Evolutionary conservation across 2,113 vertebrate species (phyloP).

Genomic region (Triplophysa siluroides): DNA sequence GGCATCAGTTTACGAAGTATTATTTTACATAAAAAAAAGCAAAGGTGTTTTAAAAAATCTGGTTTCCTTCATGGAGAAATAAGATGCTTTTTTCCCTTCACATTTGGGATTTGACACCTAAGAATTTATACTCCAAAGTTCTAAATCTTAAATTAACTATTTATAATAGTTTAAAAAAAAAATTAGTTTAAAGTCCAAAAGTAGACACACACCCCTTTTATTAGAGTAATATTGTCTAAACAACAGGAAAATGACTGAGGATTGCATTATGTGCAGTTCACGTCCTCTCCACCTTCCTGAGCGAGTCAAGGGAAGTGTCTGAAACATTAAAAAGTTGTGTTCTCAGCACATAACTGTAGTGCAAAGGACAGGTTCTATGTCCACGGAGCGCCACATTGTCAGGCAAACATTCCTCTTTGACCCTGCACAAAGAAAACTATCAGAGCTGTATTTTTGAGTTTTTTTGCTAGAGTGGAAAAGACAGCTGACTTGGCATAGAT

Average conservation of each 20-base stretch:
- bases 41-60: not conserved
- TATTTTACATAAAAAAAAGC: too few species aligned
- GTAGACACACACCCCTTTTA: not conserved
- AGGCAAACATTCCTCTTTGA: conserved; percentile 24
- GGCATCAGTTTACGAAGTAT: too few species aligned
- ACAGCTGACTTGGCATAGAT: conserved; percentile 45
- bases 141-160: not conserved
- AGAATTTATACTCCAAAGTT: not conserved
- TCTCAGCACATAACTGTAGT: conserved; percentile 71
- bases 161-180: too few species aligned
- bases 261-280: conserved; percentile 62
- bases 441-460: conserved; percentile 26
- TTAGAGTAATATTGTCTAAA: conserved; percentile 43
- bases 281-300: conserved; percentile 74
- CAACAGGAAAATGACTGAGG: conserved; percentile 75
- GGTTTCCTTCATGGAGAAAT: not conserved
- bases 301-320: conserved; percentile 68
- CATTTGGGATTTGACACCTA: not conserved
- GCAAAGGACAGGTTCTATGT: conserved; percentile 50
- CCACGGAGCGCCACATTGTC: not conserved
- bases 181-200: not conserved
- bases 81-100: not conserved
- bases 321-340: conserved; percentile 66
- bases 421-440: conserved; percentile 12
- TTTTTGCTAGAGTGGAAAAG: conserved; percentile 1